phyloP scores from a whole-genome alignment of 2,888 invertebrate genomes.

The Noctua fimbriata region DNA sequence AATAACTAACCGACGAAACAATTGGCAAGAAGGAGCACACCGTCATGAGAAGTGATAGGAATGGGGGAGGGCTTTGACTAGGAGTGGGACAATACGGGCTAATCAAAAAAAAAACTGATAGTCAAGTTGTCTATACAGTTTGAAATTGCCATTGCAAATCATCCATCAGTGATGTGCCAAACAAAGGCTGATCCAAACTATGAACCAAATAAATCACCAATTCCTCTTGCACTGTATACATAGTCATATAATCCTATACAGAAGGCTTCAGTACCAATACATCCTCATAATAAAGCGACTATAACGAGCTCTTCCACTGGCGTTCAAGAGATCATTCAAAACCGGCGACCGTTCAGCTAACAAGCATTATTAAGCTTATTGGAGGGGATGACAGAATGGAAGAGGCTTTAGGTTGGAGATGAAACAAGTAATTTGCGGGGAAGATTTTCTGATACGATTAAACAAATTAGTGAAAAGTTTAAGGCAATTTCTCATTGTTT shows the following conservation, averaged over 20 bases:
- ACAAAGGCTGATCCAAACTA: background rate
- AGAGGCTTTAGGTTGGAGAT: slow-evolving; percentile 3
- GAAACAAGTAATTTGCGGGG: background rate
- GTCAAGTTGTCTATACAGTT: background rate
- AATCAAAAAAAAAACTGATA: background rate
- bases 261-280: background rate
- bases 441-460: background rate
- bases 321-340: slow-evolving; percentile 43
- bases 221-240: background rate
- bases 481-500: background rate
- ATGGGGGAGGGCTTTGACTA: too few relatives aligned
- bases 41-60: too few relatives aligned
- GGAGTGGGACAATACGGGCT: too few relatives aligned
- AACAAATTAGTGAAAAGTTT: background rate
- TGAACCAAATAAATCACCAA: background rate
- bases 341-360: slow-evolving; percentile 20
- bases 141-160: background rate
- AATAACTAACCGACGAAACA: too few relatives aligned
- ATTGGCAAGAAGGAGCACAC: too few relatives aligned
- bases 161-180: background rate
- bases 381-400: slow-evolving; percentile 10
- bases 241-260: background rate
- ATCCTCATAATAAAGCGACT: slow-evolving; percentile 7
- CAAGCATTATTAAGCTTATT: slow-evolving; percentile 45
- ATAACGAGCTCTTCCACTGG: slow-evolving; percentile 15